A percentile compares a stretch with the other conserved stretches of the same genome.
phyloP scores from a whole-genome alignment of 2,113 vertebrate species.

The Rutilus rutilus region DNA sequence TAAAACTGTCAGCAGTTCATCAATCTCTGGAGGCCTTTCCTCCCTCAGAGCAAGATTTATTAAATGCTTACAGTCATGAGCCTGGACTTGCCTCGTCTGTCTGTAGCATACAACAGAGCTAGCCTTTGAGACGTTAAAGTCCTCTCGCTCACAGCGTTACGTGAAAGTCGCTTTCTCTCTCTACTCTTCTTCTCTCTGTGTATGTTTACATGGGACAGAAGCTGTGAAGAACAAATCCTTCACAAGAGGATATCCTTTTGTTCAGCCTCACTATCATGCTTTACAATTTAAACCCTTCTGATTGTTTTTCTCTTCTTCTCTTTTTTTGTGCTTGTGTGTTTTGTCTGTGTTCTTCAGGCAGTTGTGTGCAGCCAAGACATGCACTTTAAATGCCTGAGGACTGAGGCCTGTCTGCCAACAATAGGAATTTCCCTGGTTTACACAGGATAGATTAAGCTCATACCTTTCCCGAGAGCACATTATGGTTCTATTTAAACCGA shows the following conservation, averaged over 20 bases:
- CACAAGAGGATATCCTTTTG: not conserved
- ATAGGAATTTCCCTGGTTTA: constrained; percentile 81
- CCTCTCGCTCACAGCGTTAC: not conserved
- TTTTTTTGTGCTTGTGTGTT: constrained; percentile 58
- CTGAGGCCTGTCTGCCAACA: constrained; percentile 76
- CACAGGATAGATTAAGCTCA: constrained; percentile 62
- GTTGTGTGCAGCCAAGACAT: constrained; percentile 71
- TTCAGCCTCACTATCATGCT: constrained; percentile 51
- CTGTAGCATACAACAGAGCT: constrained; percentile 72
- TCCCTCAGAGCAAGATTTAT: constrained; percentile 86
- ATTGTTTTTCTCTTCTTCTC: constrained; percentile 46
- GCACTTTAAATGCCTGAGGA: constrained; percentile 73
- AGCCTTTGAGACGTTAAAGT: constrained; percentile 60
- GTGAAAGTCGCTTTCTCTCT: not conserved
- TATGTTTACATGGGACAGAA: constrained; percentile 73
- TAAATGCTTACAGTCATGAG: constrained; percentile 79
- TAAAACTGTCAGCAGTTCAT: constrained; percentile 88
- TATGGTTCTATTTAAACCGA: constrained; percentile 18
- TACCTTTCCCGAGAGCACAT: constrained; percentile 17
- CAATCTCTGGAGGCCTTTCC: constrained; percentile 83
- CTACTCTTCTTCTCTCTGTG: constrained; percentile 41
- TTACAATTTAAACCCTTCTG: constrained; percentile 58
- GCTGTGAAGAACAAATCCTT: constrained; percentile 27
- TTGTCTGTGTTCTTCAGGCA: constrained; percentile 70
- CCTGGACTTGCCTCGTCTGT: constrained; percentile 78